Conservation (phyloP, 2,113 vertebrate genomes). For the Echinops telfairi region DNA sequence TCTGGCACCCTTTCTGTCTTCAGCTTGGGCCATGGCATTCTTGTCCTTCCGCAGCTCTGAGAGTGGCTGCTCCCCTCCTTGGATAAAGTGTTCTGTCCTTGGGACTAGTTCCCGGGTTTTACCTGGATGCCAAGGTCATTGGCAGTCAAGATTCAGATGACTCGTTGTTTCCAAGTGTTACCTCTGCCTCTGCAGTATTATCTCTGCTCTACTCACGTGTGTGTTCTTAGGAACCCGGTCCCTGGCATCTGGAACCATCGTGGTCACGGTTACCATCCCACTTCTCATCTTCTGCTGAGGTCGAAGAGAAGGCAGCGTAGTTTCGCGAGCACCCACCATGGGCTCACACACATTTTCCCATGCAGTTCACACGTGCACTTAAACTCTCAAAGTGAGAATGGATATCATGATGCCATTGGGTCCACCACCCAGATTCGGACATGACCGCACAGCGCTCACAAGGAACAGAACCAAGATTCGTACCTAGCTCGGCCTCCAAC, state of each 20-base stretch:
- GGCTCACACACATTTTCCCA: background rate
- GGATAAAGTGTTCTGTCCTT: background rate
- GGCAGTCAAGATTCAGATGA: background rate
- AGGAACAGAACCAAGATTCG: background rate
- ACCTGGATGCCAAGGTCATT: background rate
- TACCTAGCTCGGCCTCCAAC: constrained; percentile 30
- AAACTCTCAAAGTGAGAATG: background rate
- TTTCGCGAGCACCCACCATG: background rate
- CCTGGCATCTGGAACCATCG: background rate
- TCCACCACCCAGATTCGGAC: constrained; percentile 17
- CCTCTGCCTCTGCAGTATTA: background rate
- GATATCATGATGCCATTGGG: background rate
- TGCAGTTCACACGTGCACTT: background rate
- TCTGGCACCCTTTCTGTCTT: background rate
- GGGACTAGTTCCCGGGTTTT: background rate
- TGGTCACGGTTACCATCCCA: background rate
- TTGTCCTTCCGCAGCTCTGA: background rate
- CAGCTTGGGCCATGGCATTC: background rate
- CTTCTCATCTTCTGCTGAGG: background rate
- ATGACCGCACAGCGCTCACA: background rate
- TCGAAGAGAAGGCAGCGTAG: background rate
- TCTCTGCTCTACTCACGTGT: background rate
- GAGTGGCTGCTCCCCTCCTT: background rate
- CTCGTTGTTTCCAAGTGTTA: background rate
- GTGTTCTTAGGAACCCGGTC: background rate